A percentile compares a stretch with the other conserved stretches of the same genome.
Conservation (phyloP, 2,113 vertebrate genomes). For the Hippocampus zosterae region DNA sequence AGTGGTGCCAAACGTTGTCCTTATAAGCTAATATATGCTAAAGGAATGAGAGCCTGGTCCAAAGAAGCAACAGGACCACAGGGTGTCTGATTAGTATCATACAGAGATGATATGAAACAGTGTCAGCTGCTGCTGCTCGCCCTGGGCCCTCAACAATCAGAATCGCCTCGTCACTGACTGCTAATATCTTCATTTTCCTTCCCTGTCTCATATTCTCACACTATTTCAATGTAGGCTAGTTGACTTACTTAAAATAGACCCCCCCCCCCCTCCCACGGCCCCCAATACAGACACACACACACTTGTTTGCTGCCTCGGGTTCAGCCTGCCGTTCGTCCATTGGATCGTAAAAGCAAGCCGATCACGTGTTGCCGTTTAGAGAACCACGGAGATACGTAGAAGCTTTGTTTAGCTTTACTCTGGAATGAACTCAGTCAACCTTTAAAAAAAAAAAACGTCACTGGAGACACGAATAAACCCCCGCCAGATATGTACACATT, state of each 20-base stretch:
- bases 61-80: constrained; percentile 56
- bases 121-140: constrained; percentile 55
- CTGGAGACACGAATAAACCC: constrained; percentile 63
- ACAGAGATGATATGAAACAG: constrained; percentile 66
- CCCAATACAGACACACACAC: neutral
- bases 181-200: constrained; percentile 34
- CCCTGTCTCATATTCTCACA: constrained; percentile 42
- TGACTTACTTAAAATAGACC: constrained; percentile 50
- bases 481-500: constrained; percentile 63
- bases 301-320: constrained; percentile 23
- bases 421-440: constrained; percentile 56
- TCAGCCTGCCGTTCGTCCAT: constrained; percentile 12
- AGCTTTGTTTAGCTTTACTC: constrained; percentile 36
- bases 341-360: constrained; percentile 6
- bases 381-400: constrained; percentile 18
- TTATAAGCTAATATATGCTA: constrained; percentile 48
- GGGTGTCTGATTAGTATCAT: constrained; percentile 60
- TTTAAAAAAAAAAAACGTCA: constrained; percentile 36
- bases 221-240: constrained; percentile 32
- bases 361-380: constrained; percentile 1
- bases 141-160: constrained; percentile 42
- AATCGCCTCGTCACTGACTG: constrained; percentile 48
- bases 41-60: constrained; percentile 49
- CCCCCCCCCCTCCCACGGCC: too few relatives aligned
- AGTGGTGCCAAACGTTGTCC: constrained; percentile 43